These are phyloP conservation scores for Cydia pomonella DNA, from an alignment of 1,140 invertebrate species.

Conservation along the genomic window DNA sequence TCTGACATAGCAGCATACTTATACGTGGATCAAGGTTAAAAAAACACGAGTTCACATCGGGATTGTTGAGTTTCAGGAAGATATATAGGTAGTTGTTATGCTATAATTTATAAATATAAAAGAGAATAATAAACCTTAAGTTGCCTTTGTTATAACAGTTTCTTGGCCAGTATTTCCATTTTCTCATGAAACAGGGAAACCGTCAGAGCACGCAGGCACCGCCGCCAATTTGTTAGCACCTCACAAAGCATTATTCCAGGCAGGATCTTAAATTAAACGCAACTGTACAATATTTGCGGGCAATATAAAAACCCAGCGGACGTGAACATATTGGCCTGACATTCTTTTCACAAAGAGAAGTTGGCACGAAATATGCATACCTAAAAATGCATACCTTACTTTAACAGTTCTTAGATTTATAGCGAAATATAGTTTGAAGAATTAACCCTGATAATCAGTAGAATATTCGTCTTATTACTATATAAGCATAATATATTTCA, in stretches of 20 bases:
- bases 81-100: neutral
- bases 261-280: constrained; percentile 59
- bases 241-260: constrained; percentile 65
- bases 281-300: constrained; percentile 48
- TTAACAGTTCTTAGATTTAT: neutral
- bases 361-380: constrained; percentile 5
- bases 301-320: constrained; percentile 41
- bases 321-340: constrained; percentile 15
- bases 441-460: too few species aligned
- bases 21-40: neutral
- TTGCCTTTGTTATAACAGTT: neutral
- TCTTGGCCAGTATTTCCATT: constrained; percentile 1
- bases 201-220: constrained; percentile 39
- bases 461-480: too few species aligned
- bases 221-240: constrained; percentile 68
- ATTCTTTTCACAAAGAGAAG: constrained; percentile 12
- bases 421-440: too few species aligned
- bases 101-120: neutral
- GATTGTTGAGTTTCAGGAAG: neutral
- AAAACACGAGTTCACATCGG: neutral
- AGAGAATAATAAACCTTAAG: neutral
- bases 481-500: too few species aligned
- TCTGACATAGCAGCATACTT: neutral
- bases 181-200: constrained; percentile 37
- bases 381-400: constrained; percentile 19